Percentiles rank a stretch among this genome's conserved stretches.
Evolutionary conservation across 2,888 invertebrate species (phyloP).

Genomic region (Proisotoma minuta): DNA sequence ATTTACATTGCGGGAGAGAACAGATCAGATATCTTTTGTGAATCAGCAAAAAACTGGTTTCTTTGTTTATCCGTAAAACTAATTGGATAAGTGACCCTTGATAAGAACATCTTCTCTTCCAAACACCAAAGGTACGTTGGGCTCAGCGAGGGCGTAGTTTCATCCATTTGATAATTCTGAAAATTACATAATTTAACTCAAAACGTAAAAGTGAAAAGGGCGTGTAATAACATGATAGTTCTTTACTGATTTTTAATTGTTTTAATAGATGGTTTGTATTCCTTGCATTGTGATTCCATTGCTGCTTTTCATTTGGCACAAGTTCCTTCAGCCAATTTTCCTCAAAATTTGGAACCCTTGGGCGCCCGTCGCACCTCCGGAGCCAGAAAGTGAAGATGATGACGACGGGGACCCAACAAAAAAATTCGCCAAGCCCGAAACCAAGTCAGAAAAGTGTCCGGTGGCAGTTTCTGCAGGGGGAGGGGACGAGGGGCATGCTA

Average conservation of each 20-base stretch:
- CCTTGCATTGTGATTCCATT: constrained; percentile 81
- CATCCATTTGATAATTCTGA: too few species aligned
- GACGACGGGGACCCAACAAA: background rate
- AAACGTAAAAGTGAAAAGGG: too few species aligned
- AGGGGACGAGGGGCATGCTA: background rate
- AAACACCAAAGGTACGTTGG: too few species aligned
- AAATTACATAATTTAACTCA: too few species aligned
- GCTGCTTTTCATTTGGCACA: constrained; percentile 75
- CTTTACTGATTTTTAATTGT: background rate
- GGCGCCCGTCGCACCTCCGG: constrained; percentile 58
- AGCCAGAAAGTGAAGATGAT: constrained; percentile 54
- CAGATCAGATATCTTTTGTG: too few species aligned
- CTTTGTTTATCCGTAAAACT: too few species aligned
- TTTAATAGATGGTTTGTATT: constrained; percentile 65
- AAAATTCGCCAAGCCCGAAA: background rate
- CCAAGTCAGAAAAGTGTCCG: background rate
- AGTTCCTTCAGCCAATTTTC: constrained; percentile 74
- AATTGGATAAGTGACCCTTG: too few species aligned
- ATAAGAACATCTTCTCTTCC: too few species aligned
- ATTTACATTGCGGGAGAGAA: background rate
- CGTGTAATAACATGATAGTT: background rate
- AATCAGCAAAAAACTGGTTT: too few species aligned
- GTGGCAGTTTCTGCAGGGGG: background rate
- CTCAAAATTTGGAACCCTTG: constrained; percentile 78
- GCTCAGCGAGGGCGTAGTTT: too few species aligned